Base-by-base conservation (phyloP, 2,797 vertebrate species). In the Channa striata region DNA sequence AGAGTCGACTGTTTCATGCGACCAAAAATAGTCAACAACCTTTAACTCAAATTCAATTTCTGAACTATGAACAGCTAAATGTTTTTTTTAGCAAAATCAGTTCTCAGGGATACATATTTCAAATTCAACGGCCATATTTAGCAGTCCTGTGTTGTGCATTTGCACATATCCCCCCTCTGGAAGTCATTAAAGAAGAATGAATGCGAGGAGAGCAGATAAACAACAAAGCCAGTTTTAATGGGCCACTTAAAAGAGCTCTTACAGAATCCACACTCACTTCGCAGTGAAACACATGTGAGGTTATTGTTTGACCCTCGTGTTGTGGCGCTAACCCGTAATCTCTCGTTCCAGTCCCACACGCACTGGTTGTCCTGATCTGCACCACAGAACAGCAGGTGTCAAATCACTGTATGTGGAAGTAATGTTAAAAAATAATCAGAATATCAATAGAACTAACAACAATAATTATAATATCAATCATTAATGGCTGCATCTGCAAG, bases 191-290 rank as follows among this genome's bases (percentile, higher is more conserved):
- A 13, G 23, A 60, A 20, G 46, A 83, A 84, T 68, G 39, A 85
- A 68, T 0, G 6, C 60, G 47, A 83, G 53, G 70, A 91, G 74
- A 51, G 87, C 5, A 51, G 47, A 67, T 65, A 80, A 93, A 91
- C 87, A 91, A 93, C 82, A 59, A 93, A 89, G 81, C 83, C 87
- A 83, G 82, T 89, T 92, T 93, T 93, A 93, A 92, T 93, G 89
- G 90, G 86, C 84, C 85, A 85, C 77, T 83, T 81, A 67, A 85
- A 86, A 78, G 81, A 91, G 82, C 85, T 84, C 79, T 80, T 83
- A 92, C 90, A 91, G 81, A 89, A 90, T 83, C 74, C 84, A 91
- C 88, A 90, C 61, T 84, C 85, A 87, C 71, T 84, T 82, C 69
- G 64, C 78, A 87, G 84, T 87, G 82, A 86, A 88, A 89, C 87